Evolutionary conservation across 2,797 vertebrate genomes (phyloP).

Genomic region (Sebastes jordani): DNA sequence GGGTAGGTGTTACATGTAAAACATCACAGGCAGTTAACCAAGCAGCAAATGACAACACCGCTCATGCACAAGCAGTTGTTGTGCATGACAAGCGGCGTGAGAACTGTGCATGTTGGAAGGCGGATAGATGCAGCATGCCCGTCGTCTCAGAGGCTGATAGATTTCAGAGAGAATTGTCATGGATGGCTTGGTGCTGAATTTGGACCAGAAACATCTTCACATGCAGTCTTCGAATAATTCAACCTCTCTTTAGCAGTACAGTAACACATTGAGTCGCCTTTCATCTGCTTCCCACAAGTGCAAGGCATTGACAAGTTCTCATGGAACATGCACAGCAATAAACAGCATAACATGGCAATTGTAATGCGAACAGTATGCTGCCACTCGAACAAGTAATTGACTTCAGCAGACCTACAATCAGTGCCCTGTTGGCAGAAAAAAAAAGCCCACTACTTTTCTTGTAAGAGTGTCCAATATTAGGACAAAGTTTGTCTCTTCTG

Average conservation of each 20-base stretch:
- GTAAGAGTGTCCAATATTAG: conserved; percentile 30
- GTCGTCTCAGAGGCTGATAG: conserved; percentile 47
- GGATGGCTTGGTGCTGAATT: conserved; percentile 62
- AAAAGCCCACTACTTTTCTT: conserved; percentile 21
- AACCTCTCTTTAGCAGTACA: conserved; percentile 55
- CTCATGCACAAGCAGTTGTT: not conserved
- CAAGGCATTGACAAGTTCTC: conserved; percentile 66
- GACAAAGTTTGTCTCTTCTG: conserved; percentile 6
- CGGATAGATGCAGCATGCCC: conserved; percentile 32
- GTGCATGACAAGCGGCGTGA: conserved; percentile 37
- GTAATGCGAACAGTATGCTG: conserved; percentile 77
- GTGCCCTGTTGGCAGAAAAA: conserved; percentile 47
- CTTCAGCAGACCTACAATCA: conserved; percentile 67
- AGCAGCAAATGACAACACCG: conserved; percentile 35
- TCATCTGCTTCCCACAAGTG: conserved; percentile 69
- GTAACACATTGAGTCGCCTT: conserved; percentile 55
- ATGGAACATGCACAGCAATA: conserved; percentile 68
- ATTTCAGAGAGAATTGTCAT: conserved; percentile 59
- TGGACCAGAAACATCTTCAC: conserved; percentile 57
- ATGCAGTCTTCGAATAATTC: conserved; percentile 57
- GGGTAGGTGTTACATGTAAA: conserved; percentile 63
- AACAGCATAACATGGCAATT: conserved; percentile 66
- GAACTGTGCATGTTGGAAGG: conserved; percentile 20
- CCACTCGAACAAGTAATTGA: conserved; percentile 71
- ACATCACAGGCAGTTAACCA: conserved; percentile 55